Base-by-base conservation (phyloP, 2,797 vertebrate genomes). In the Enteromius mattozi region DNA sequence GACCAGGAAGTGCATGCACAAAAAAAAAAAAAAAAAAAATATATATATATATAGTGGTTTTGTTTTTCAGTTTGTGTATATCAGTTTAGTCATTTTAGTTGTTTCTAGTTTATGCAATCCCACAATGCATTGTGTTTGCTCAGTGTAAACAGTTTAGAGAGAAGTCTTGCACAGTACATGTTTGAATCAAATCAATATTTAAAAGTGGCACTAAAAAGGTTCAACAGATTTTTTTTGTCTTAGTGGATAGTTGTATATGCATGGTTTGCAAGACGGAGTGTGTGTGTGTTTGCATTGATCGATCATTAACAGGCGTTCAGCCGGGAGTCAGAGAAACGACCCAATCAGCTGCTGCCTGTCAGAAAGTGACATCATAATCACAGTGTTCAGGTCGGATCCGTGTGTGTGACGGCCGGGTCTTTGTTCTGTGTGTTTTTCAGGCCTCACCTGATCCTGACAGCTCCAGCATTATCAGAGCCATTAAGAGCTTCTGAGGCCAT, bases 371-470 rank as follows among this genome's bases (percentile, higher is more conserved):
- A 54, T 40, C 16, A 65, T 83, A 82, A 82, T 82, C 54, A 61
- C 56, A 65, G 70, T 65, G 16, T 65, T 82, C 40, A 27, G 47
- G 10, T 5, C 1, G 61, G 59, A 33, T 40, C 49, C 40, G 81
- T 82, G 71, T 40, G 70, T 75, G 83, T 75, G 79, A 81, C 66
- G 56, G 78, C 33, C 24, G 21, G 19, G 79, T 59, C 79, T 81
- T 81, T 71, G 79, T 81, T 80, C 78, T 54, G 78, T 51, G 79
- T 59, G 74, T 78, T 37, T 81, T 10, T 8, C 47, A 35, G 61
- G 51, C 76, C 77, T 85, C 30, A 79, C 68, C 83, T 84, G 21
- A 40, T 59, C 30, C 40, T 78, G 83, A 84, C 83, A 79, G 83
- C 66, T 72, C 76, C 16, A 35, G 65, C 61, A 84, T 84, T 79